Percentiles rank a stretch among this genome's conserved stretches.
Conservation (phyloP, 2,113 vertebrate genomes). For the Aythya baeri region DNA sequence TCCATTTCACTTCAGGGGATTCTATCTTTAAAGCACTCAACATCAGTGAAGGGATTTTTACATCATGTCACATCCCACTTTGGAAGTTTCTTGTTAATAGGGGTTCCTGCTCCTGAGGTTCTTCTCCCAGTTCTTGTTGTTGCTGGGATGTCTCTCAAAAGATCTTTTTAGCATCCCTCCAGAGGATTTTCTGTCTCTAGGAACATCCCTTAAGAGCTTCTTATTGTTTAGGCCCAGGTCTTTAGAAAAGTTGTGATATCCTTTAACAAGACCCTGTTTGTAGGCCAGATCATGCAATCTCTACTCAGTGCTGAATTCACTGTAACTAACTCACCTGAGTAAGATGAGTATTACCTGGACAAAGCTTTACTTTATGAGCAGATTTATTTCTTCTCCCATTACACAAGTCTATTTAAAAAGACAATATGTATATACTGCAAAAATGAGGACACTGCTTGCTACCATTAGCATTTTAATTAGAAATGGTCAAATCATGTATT, state of each 20-base stretch:
- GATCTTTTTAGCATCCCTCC: slow-evolving; percentile 50
- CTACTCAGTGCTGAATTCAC: not conserved
- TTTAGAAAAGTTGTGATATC: slow-evolving; percentile 13
- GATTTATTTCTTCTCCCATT: not conserved
- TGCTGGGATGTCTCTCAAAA: slow-evolving; percentile 25
- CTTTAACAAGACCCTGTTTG: not conserved
- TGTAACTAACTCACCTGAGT: not conserved
- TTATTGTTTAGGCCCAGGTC: not conserved
- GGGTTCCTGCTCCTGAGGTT: slow-evolving; percentile 55
- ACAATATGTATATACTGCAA: not conserved
- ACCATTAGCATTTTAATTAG: not conserved
- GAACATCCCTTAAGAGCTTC: slow-evolving; percentile 25
- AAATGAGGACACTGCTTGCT: not conserved
- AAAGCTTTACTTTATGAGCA: not conserved
- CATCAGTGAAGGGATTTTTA: slow-evolving; percentile 66
- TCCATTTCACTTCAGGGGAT: slow-evolving; percentile 64
- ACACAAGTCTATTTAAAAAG: not conserved
- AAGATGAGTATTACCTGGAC: accelerated
- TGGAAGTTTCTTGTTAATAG: slow-evolving; percentile 71
- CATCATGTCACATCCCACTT: slow-evolving; percentile 63
- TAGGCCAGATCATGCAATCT: not conserved
- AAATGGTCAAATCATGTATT: not conserved
- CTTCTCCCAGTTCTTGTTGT: slow-evolving; percentile 47
- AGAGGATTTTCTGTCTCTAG: slow-evolving; percentile 47
- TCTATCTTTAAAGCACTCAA: slow-evolving; percentile 60